Conservation (phyloP, 1,140 invertebrate species). For the Notospermus geniculatus region DNA sequence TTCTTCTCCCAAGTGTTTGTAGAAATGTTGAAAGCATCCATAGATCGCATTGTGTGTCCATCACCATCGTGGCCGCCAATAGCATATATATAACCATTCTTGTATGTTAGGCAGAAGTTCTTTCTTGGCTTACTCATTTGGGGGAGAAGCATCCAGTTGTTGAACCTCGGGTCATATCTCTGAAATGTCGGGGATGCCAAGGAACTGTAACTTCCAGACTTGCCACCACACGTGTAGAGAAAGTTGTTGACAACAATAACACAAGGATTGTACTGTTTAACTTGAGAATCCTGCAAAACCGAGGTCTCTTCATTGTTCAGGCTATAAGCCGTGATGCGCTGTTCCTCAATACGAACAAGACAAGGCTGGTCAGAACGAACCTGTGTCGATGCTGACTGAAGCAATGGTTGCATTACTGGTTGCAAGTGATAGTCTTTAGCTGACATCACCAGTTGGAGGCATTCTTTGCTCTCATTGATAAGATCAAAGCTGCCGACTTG, state of each 20-base stretch:
- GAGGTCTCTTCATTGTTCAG: slow-evolving; percentile 39
- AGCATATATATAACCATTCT: slow-evolving; percentile 43
- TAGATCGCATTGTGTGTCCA: slow-evolving; percentile 49
- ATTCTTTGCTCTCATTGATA: slow-evolving; percentile 43
- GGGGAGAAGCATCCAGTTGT: slow-evolving; percentile 51
- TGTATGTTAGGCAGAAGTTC: slow-evolving; percentile 48
- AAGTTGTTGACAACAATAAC: slow-evolving; percentile 54
- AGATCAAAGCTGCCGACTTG: slow-evolving; percentile 41
- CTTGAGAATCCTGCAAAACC: slow-evolving; percentile 42
- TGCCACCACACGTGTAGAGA: slow-evolving; percentile 54
- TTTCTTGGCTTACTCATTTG: slow-evolving; percentile 54
- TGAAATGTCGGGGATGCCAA: slow-evolving; percentile 52
- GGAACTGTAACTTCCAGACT: slow-evolving; percentile 39
- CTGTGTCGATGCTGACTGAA: slow-evolving; percentile 44
- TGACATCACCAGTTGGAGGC: slow-evolving; percentile 43
- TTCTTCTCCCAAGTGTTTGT: slow-evolving; percentile 50
- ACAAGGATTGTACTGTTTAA: slow-evolving; percentile 49
- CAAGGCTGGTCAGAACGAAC: slow-evolving; percentile 42
- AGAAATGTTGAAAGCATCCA: slow-evolving; percentile 46
- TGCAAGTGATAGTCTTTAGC: slow-evolving; percentile 55
- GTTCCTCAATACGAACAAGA: slow-evolving; percentile 47
- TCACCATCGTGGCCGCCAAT: slow-evolving; percentile 51
- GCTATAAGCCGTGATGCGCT: slow-evolving; percentile 46
- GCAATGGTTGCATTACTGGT: slow-evolving; percentile 47
- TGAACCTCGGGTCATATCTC: slow-evolving; percentile 53